Evolutionary conservation across 2,888 invertebrate genomes (phyloP).

Genomic region (Xestoiulus laeticollis): DNA sequence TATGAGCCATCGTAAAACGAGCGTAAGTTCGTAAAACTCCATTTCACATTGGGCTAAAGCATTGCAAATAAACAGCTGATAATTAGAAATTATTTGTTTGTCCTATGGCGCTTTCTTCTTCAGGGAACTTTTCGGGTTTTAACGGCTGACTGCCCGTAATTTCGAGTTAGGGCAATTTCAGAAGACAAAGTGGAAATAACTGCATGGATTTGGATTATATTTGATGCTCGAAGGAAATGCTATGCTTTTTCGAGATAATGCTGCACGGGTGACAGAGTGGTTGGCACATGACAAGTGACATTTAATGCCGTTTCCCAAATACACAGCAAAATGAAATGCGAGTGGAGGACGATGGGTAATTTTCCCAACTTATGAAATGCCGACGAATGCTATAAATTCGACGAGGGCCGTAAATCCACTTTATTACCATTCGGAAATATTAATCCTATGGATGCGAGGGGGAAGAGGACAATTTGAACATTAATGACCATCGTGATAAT

Average conservation of each 20-base stretch:
- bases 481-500: constrained; percentile 30
- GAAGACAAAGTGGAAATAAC: not conserved
- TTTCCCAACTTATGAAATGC: constrained; percentile 36
- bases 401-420: constrained; percentile 8
- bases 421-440: constrained; percentile 38
- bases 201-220: not conserved
- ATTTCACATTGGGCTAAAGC: not conserved
- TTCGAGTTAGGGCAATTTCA: not conserved
- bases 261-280: not conserved
- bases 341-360: not conserved
- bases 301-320: constrained; percentile 7
- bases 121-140: not conserved
- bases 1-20: constrained; percentile 4
- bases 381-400: constrained; percentile 2
- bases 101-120: not conserved
- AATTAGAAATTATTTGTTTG: constrained; percentile 34
- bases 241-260: not conserved
- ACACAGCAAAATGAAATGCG: not conserved
- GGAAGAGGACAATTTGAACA: constrained; percentile 30
- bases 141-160: not conserved
- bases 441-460: constrained; percentile 8
- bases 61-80: not conserved
- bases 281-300: constrained; percentile 24
- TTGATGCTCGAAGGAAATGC: not conserved
- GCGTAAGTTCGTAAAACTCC: not conserved